Evolutionary conservation across 2,888 invertebrate species (phyloP).

Genomic region (Acleris holmiana): DNA sequence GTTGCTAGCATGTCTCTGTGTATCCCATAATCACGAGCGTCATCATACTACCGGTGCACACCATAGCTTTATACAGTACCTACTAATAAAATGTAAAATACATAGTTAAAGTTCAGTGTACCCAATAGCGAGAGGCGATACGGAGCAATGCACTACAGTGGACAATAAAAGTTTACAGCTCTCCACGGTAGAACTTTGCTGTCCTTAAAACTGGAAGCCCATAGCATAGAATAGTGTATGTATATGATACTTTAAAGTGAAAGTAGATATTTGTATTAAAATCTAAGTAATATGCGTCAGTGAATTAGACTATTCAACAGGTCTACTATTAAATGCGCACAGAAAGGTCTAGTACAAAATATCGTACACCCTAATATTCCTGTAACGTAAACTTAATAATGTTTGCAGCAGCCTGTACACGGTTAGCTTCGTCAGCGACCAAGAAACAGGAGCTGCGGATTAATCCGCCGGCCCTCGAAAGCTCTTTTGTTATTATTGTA

Average conservation of each 20-base stretch:
- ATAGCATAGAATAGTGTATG: conserved; percentile 56
- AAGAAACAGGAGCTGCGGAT: conserved; percentile 78
- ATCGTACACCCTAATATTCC: conserved; percentile 8
- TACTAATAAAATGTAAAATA: conserved; percentile 14
- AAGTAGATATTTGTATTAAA: conserved; percentile 20
- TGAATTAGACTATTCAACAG: conserved; percentile 58
- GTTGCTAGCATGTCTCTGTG: conserved; percentile 85
- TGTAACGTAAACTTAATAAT: conserved; percentile 18
- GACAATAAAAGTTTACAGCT: conserved; percentile 8
- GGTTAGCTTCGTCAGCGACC: conserved; percentile 75
- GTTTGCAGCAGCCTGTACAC: conserved; percentile 72
- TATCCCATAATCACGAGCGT: conserved; percentile 73
- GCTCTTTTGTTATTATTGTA: conserved; percentile 47
- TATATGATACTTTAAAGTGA: conserved; percentile 36
- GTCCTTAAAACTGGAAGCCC: conserved; percentile 53
- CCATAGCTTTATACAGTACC: conserved; percentile 49
- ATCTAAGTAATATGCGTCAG: conserved; percentile 47
- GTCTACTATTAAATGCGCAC: conserved; percentile 33
- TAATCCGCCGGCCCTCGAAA: conserved; percentile 72
- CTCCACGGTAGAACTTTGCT: conserved; percentile 59
- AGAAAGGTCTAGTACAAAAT: conserved; percentile 18
- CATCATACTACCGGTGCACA: conserved; percentile 70
- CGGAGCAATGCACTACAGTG: conserved; percentile 31
- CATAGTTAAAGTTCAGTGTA: conserved; percentile 21
- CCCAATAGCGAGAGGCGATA: conserved; percentile 39